Evolutionary conservation across 2,113 vertebrate genomes (phyloP).

Genomic region (Balaeniceps rex): DNA sequence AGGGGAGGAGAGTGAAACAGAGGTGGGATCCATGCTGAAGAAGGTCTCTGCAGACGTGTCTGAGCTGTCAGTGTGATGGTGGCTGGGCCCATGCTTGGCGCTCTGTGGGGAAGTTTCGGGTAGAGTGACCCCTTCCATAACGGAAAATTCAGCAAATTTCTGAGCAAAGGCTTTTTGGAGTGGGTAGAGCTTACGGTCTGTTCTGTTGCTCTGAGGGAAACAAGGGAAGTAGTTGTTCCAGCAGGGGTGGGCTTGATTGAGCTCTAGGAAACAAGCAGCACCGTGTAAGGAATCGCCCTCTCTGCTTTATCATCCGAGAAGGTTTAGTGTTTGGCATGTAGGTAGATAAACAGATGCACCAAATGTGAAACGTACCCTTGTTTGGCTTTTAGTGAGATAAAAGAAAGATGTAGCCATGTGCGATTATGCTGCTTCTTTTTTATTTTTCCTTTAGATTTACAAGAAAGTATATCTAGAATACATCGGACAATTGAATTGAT

Average conservation of each 20-base stretch:
- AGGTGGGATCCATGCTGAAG: background rate
- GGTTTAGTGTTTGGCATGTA: background rate
- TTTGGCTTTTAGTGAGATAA: background rate
- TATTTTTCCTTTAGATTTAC: slow-evolving; percentile 80
- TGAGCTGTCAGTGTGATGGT: background rate
- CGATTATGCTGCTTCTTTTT: background rate
- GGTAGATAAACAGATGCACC: background rate
- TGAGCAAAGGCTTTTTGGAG: background rate
- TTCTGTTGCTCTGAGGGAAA: background rate
- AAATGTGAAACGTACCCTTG: accelerated
- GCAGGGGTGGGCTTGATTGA: background rate
- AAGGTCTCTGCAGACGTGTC: background rate
- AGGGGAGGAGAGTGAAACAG: background rate
- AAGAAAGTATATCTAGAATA: slow-evolving; percentile 95
- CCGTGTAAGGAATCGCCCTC: background rate
- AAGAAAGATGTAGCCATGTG: background rate
- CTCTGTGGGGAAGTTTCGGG: background rate
- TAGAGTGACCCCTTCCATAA: background rate
- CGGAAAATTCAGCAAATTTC: background rate
- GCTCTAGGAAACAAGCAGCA: background rate
- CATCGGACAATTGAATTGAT: slow-evolving; percentile 96
- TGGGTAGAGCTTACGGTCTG: background rate
- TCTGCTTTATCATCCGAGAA: background rate
- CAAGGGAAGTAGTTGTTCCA: background rate
- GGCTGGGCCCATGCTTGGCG: background rate